Base-by-base conservation (phyloP, 64 coral and sea anemone genomes). In the Pachyseris speciosa region DNA sequence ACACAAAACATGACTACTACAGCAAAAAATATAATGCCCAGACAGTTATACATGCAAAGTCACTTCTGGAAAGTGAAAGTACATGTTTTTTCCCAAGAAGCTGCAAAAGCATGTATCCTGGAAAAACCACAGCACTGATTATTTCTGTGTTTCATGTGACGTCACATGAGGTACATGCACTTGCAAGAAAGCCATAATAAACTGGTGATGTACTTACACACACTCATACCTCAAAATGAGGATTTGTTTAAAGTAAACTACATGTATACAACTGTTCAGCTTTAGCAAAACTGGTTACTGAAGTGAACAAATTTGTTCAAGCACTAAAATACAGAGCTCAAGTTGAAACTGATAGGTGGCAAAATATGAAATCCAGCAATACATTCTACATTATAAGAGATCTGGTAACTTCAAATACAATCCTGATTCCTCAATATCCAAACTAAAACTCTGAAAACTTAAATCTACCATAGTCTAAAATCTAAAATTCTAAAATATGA, bases 41-140 rank as follows among this genome's bases (percentile, higher is more conserved):
- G n/a, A 44, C 70, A 74, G n/a, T n/a, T n/a, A n/a, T n/a, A n/a
- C n/a, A n/a, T n/a, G n/a, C 45, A 74, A 37, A 74, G 70, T 74
- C 70, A 74, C 24, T 19, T 74, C 22, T 44, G 20, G 45, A 44
- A 74, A 74, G n/a, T 76, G 42, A 76, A 76, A 76, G 26, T 0
- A 31, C 43, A 45, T 6, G 43, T 45, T 45, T 45, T 19, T 63
- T 81, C 37, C 17, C 19, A 81, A 26, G 10, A 25, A 61, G 52
- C 52, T 81, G 52, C 31, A 24, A 1, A 24, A 41, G 22, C 77
- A 39, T 22, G 33, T 63, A 40, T 81, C 77, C 33, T 61, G 19
- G 77, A 81, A 77, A 77, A 81, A 41, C 1, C 19, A 20, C 52
- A 1, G 4, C 6, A 39, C 39, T 71, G 34, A 17, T 3, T 31